Evolutionary conservation across 1,140 invertebrate genomes (phyloP), one percentile per base, ranked within the genome.

Genomic region (Sipha flava): DNA sequence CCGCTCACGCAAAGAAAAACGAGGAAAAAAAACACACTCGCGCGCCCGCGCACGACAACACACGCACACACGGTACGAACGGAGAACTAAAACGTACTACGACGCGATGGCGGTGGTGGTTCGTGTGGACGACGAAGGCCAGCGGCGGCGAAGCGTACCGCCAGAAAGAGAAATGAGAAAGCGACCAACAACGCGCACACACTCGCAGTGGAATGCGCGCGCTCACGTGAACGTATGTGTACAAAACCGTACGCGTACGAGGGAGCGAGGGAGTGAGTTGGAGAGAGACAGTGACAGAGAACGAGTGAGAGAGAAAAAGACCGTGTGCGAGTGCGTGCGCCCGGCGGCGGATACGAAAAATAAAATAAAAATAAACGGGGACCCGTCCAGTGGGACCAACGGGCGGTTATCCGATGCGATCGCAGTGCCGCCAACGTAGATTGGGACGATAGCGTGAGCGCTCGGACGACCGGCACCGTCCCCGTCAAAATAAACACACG

Each of bases 101-200:
- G 34, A 59, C 73, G 52, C 12, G 14, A 73, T 73, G 47, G 47
- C n/a, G 70, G 47, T 52, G 29, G 70, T 18, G n/a, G n/a, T n/a
- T 40, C 34, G 62, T 66, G 34, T 66, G 37, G 16, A 66, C 16
- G 43, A 66, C 23, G 64, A 66, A 43, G 64, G 64, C 64, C 37
- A 40, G 34, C 66, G 49, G 45, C 21, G 70, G 73, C 23, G 73
- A 34, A 77, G 52, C 73, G 73, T 59, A 77, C 73, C 52, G 73
- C 73, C 73, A 77, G 73, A 77, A 77, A 77, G 73, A 77, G 73
- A 77, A 77, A 77, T 77, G 73, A 77, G 73, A 77, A 77, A 77
- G 73, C 73, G 34, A 47, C 52, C 16, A 16, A 54, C 49, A 26
- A 54, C 49, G 37, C 49, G 31, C 73, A 77, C 52, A 77, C 47